Conservation (phyloP, 2,888 invertebrate genomes). For the Itoplectis maculator region DNA sequence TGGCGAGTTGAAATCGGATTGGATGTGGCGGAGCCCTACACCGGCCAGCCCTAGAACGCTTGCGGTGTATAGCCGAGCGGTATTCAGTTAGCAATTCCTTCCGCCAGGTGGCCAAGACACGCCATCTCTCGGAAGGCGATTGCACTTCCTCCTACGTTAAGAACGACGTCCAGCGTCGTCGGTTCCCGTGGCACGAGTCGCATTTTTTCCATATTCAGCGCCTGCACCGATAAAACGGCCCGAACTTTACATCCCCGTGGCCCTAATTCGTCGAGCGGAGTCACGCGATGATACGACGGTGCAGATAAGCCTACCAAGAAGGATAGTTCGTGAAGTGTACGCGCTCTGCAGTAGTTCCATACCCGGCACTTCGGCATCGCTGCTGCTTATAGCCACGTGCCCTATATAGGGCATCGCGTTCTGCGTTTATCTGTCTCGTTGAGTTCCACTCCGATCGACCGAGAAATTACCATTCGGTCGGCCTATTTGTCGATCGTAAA, state of each 20-base stretch:
- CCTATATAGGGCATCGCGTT: not conserved
- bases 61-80: not conserved
- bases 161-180: not conserved
- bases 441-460: constrained; percentile 39
- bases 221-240: not conserved
- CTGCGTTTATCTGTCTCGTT: constrained; percentile 2
- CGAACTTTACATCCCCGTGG: constrained; percentile 31
- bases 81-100: not conserved
- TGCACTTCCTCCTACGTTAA: not conserved
- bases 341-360: not conserved
- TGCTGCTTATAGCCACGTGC: not conserved
- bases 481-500: constrained; percentile 56
- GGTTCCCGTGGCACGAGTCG: not conserved
- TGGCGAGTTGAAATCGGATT: no score
- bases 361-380: not conserved
- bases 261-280: constrained; percentile 27
- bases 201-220: not conserved
- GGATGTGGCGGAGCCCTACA: not conserved
- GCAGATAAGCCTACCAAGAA: constrained; percentile 52
- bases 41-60: not conserved
- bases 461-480: constrained; percentile 34
- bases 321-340: constrained; percentile 13
- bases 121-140: not conserved
- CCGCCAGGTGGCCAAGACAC: not conserved
- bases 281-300: constrained; percentile 57